Evolutionary conservation across 2,113 vertebrate species (phyloP).

Genomic region (Trematomus loennbergii): DNA sequence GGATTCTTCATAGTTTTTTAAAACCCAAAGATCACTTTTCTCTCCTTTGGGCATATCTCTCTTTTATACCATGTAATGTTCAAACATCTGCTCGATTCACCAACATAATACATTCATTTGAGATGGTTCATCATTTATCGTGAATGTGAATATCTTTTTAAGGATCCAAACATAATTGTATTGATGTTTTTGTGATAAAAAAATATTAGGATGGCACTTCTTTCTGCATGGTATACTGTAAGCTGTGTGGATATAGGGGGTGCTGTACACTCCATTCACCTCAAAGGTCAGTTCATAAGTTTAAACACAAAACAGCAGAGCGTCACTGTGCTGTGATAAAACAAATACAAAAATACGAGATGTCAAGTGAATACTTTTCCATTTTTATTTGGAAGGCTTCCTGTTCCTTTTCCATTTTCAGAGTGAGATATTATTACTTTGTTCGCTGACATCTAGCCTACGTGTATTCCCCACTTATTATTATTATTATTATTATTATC

Average conservation of each 20-base stretch:
- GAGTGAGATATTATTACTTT: not conserved
- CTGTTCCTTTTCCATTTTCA: not conserved
- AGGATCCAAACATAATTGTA: not conserved
- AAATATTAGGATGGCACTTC: not conserved
- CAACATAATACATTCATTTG: not conserved
- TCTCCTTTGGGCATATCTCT: not conserved
- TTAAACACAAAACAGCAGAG: not conserved
- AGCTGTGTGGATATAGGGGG: slow-evolving; percentile 9
- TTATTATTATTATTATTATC: not conserved
- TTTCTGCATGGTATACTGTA: not conserved
- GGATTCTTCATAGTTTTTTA: not conserved
- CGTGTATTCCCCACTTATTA: not conserved
- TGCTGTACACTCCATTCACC: not conserved
- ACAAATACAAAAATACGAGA: not conserved
- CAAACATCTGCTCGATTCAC: not conserved
- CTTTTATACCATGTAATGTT: not conserved
- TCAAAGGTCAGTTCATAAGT: not conserved
- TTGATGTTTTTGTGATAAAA: not conserved
- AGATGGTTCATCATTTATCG: not conserved
- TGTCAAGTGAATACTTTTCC: not conserved
- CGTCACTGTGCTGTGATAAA: not conserved
- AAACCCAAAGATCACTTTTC: not conserved
- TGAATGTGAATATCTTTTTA: not conserved
- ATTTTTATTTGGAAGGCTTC: not conserved
- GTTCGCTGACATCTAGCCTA: not conserved